Evolutionary conservation across 2,888 invertebrate species (phyloP).

Genomic region (Pherbina coryleti): DNA sequence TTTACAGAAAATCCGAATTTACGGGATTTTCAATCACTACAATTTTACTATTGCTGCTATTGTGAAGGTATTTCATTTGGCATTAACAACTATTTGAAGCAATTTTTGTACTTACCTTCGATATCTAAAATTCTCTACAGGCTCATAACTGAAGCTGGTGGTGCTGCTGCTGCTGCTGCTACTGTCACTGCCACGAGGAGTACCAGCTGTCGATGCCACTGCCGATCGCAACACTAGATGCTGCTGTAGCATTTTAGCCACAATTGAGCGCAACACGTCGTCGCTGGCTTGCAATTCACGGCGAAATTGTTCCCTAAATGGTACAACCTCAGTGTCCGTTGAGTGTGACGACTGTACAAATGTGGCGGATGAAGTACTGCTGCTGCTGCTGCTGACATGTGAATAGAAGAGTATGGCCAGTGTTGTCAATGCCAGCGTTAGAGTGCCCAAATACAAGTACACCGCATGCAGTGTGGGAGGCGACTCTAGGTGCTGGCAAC

Average conservation of each 20-base stretch:
- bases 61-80: no score
- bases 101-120: slow-evolving; percentile 25
- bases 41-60: no score
- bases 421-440: slow-evolving; percentile 60
- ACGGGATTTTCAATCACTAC: no score
- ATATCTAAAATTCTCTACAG: slow-evolving; percentile 20
- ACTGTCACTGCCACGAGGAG: neutral
- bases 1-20: no score
- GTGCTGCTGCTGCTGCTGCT: slow-evolving; percentile 32
- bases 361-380: slow-evolving; percentile 37
- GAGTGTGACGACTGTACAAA: slow-evolving; percentile 10
- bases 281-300: slow-evolving; percentile 59
- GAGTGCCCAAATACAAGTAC: slow-evolving; percentile 61
- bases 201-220: no score
- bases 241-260: slow-evolving; percentile 54
- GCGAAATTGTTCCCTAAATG: slow-evolving; percentile 57
- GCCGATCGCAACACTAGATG: slow-evolving; percentile 30
- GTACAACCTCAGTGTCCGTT: slow-evolving; percentile 22
- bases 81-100: neutral
- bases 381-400: slow-evolving; percentile 54
- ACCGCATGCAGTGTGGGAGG: slow-evolving; percentile 50
- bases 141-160: neutral
- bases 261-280: slow-evolving; percentile 56
- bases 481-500: neutral
- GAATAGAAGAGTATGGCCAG: slow-evolving; percentile 62